These are phyloP conservation scores for Phalacrocorax pelagicus DNA, from an alignment of 2,113 vertebrate genomes.

Conservation along the genomic window DNA sequence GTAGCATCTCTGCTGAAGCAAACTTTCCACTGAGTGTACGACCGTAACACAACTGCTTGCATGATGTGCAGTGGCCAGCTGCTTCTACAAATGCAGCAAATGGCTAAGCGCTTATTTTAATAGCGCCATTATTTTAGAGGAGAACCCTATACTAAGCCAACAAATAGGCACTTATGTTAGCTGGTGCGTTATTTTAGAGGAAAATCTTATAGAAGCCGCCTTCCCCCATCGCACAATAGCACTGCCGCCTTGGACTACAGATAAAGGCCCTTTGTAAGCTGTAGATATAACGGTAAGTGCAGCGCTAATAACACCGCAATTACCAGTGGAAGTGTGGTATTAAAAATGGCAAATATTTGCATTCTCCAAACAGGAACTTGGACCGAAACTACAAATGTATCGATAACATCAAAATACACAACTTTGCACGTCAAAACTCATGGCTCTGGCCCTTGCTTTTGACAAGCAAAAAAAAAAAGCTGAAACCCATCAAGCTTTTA, in stretches of 20 bases:
- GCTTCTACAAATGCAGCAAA: not conserved
- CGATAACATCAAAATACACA: not conserved
- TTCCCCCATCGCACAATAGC: not conserved
- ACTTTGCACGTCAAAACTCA: not conserved
- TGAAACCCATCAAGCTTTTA: not conserved
- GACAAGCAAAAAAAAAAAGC: not conserved
- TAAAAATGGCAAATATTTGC: not conserved
- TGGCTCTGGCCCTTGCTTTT: not conserved
- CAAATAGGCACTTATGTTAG: not conserved
- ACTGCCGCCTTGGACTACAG: accelerated
- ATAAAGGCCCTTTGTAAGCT: not conserved
- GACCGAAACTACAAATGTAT: not conserved
- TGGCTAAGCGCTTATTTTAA: not conserved
- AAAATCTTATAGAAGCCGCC: not conserved
- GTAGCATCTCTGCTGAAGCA: not conserved
- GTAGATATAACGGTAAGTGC: not conserved
- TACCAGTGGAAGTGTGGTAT: not conserved
- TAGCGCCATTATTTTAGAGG: not conserved
- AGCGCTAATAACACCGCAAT: not conserved
- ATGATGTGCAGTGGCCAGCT: not conserved
- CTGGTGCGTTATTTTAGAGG: not conserved
- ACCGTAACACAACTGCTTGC: not conserved
- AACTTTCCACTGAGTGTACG: not conserved
- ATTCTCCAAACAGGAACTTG: not conserved
- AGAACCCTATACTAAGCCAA: not conserved